Percentiles rank a stretch among this genome's conserved stretches.
Conservation (phyloP, 2,113 vertebrate species). For the Neogale vison region DNA sequence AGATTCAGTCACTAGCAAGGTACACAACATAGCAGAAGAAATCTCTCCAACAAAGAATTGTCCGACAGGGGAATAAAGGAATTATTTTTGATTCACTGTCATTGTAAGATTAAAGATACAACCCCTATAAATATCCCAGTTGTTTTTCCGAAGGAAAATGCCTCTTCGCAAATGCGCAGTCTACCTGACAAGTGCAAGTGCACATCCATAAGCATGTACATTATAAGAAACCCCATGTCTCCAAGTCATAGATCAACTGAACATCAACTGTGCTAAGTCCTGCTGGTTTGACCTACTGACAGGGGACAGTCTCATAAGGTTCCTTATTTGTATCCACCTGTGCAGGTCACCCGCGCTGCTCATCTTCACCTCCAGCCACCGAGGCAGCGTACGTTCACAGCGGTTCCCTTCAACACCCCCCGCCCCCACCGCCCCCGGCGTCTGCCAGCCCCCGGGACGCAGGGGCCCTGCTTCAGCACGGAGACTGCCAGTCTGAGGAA, state of each 20-base stretch:
- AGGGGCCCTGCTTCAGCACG: background rate
- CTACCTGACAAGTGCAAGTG: background rate
- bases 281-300: background rate
- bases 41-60: background rate
- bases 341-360: rapidly evolving
- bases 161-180: background rate
- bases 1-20: background rate
- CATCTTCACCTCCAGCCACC: background rate
- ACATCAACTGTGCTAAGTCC: background rate
- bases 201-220: background rate
- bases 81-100: background rate
- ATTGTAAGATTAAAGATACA: background rate
- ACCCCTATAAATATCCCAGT: background rate
- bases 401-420: rapidly evolving
- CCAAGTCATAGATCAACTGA: background rate
- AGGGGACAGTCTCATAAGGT: background rate
- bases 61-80: background rate
- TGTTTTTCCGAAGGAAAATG: background rate
- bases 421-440: background rate
- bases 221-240: background rate
- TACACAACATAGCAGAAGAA: background rate
- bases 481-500: background rate
- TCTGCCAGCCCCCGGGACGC: background rate
- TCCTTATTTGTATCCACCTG: background rate
- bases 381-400: no score